phyloP scores from a whole-genome alignment of 2,797 vertebrate species.

The Gobio occitaniae region DNA sequence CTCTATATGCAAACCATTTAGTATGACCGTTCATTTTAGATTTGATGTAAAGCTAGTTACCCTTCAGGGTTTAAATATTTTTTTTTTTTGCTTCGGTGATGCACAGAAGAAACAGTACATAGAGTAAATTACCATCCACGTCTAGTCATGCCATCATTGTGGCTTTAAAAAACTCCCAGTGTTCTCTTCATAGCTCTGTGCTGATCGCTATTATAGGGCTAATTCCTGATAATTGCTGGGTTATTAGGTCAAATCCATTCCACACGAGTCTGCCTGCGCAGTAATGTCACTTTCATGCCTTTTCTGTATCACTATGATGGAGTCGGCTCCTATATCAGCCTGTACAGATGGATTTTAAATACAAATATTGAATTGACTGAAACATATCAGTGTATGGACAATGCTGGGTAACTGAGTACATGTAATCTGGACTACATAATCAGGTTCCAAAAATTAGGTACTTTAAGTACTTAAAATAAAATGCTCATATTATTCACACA shows the following conservation, averaged over 20 bases:
- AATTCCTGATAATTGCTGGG: constrained; percentile 85
- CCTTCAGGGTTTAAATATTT: neutral
- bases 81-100: neutral
- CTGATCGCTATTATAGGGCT: constrained; percentile 80
- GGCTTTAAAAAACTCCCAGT: constrained; percentile 76
- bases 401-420: neutral
- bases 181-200: constrained; percentile 78
- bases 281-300: constrained; percentile 3
- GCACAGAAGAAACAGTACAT: neutral
- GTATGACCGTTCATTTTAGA: neutral
- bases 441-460: neutral
- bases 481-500: neutral
- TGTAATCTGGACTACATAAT: neutral
- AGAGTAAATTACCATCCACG: constrained; percentile 59
- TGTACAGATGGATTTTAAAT: neutral
- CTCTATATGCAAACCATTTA: neutral
- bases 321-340: neutral
- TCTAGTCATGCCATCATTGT: constrained; percentile 81
- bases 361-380: neutral
- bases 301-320: neutral
- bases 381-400: neutral
- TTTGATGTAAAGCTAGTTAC: neutral
- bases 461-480: neutral
- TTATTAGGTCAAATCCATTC: constrained; percentile 82
- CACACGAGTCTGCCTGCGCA: constrained; percentile 70